Conservation (phyloP, 2,113 vertebrate species). For the Halcyon malimbica region DNA sequence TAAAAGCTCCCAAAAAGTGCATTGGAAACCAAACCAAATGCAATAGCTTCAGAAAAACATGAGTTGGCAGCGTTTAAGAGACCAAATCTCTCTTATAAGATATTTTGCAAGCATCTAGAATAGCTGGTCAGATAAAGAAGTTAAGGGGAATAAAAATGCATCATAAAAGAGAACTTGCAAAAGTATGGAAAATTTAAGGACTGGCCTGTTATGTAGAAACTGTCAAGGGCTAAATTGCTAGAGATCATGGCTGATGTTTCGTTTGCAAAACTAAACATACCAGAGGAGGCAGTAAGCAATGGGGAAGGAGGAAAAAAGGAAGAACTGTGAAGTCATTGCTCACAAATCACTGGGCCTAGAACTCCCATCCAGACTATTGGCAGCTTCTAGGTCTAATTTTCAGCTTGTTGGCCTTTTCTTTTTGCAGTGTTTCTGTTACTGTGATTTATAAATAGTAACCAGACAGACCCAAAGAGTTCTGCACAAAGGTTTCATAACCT, state of each 20-base stretch:
- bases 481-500: neutral
- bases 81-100: neutral
- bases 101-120: slow-evolving; percentile 15
- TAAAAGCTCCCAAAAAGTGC: slow-evolving; percentile 19
- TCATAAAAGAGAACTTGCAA: neutral
- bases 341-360: neutral
- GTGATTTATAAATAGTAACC: neutral
- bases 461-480: neutral
- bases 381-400: neutral
- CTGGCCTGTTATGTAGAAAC: neutral
- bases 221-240: neutral
- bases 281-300: neutral
- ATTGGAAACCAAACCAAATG: slow-evolving; percentile 14
- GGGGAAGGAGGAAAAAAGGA: neutral
- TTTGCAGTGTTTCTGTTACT: neutral
- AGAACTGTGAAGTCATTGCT: neutral
- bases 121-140: neutral
- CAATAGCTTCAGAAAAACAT: slow-evolving; percentile 23
- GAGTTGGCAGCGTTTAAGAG: neutral
- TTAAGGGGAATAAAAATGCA: neutral
- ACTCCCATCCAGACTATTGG: neutral
- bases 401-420: neutral
- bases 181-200: neutral
- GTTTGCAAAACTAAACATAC: neutral
- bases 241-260: neutral